A percentile compares a stretch with the other conserved stretches of the same genome.
Evolutionary conservation across 2,113 vertebrate genomes (phyloP).

Genomic region (Anoura caudifer): DNA sequence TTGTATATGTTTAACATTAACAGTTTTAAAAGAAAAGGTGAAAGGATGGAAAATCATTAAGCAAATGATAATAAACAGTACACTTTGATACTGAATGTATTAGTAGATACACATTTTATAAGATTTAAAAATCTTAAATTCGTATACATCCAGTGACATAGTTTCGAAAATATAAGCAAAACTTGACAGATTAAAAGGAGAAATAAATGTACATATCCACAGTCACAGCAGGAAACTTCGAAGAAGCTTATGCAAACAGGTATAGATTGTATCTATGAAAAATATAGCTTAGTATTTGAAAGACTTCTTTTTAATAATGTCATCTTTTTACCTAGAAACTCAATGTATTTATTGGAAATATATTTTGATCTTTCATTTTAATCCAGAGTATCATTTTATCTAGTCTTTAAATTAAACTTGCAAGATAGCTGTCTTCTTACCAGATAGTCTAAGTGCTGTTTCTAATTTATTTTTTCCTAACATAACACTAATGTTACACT

Average conservation of each 20-base stretch:
- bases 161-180: slow-evolving; percentile 20
- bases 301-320: background rate
- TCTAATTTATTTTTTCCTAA: background rate
- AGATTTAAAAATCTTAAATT: background rate
- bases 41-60: background rate
- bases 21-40: background rate
- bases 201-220: background rate
- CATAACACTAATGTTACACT: background rate
- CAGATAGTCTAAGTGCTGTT: background rate
- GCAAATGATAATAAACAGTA: background rate
- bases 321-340: background rate
- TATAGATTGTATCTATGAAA: background rate
- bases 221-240: background rate
- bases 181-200: background rate
- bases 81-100: background rate
- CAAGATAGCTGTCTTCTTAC: background rate
- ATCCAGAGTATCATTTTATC: background rate
- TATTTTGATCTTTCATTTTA: slow-evolving; percentile 22
- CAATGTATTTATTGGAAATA: background rate
- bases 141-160: background rate
- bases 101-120: background rate
- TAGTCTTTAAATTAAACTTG: slow-evolving; percentile 10
- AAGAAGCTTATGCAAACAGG: background rate
- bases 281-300: slow-evolving; percentile 17
- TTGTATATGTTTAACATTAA: background rate